Percentiles rank a stretch among this genome's conserved stretches.
Evolutionary conservation across 53 echinoderm and acorn worm genomes (phyloP).

Genomic region (Actinopyga echinites): DNA sequence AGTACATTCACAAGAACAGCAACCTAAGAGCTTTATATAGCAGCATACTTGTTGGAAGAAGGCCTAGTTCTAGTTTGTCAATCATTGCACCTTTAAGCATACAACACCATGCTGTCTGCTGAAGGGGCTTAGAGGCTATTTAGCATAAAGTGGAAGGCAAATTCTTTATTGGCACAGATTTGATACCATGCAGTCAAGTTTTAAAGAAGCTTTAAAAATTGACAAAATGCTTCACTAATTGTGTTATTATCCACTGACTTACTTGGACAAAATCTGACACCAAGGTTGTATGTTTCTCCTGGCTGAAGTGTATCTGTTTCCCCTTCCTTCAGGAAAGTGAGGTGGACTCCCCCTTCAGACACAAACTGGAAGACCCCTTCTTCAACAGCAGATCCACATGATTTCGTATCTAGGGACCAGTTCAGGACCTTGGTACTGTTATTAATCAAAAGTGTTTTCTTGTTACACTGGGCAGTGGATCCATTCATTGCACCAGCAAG

Average conservation of each 20-base stretch:
- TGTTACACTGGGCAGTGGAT: conserved; percentile 29
- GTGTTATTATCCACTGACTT: neutral
- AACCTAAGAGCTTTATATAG: no score
- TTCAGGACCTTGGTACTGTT: conserved; percentile 76
- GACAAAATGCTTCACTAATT: no score
- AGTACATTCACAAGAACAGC: no score
- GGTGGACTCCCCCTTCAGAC: conserved; percentile 73
- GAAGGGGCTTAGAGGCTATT: no score
- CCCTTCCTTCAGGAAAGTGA: conserved; percentile 64
- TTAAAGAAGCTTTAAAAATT: no score
- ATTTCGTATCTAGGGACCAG: conserved; percentile 75
- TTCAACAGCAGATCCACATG: conserved; percentile 77
- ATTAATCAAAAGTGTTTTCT: conserved; percentile 77
- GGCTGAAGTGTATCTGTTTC: conserved; percentile 66
- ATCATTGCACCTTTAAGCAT: no score
- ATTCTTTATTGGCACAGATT: no score
- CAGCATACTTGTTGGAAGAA: no score
- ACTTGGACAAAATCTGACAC: conserved; percentile 97
- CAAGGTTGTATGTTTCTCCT: conserved; percentile 85
- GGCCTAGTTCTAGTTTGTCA: no score
- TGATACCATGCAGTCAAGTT: no score
- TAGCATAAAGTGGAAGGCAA: no score
- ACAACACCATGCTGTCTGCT: no score
- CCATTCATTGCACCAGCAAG: conserved; percentile 43
- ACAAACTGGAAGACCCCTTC: conserved; percentile 97